Percentiles rank a stretch among this genome's conserved stretches.
These are phyloP conservation scores for Crotalus tigris DNA, from an alignment of 2,113 vertebrate species.

Conservation along the genomic window DNA sequence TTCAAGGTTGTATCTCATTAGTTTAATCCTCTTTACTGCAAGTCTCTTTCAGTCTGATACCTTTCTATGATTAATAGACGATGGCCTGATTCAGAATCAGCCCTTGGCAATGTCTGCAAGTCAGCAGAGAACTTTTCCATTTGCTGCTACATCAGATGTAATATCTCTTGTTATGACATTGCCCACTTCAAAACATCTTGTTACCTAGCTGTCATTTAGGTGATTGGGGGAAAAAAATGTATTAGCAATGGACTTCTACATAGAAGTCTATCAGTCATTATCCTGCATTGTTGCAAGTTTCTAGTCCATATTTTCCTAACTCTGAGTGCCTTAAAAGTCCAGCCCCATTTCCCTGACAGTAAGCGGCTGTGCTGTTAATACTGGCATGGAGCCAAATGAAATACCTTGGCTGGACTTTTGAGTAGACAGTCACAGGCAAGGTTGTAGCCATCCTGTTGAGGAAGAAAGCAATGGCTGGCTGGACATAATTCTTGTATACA, in stretches of 20 bases:
- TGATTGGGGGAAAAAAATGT: background rate
- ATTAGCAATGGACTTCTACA: background rate
- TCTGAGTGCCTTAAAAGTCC: background rate
- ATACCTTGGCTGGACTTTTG: background rate
- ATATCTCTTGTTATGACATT: background rate
- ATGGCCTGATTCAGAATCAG: background rate
- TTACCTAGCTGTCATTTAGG: background rate
- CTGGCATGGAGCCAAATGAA: background rate
- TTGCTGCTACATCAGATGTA: background rate
- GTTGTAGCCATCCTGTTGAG: background rate
- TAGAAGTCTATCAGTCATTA: background rate
- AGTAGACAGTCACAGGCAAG: background rate
- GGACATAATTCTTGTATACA: background rate
- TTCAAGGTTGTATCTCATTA: background rate
- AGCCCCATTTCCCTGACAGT: background rate
- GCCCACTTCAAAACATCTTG: background rate
- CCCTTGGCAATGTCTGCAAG: background rate
- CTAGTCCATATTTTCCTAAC: background rate
- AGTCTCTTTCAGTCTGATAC: background rate
- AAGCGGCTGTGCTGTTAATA: background rate
- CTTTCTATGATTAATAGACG: background rate
- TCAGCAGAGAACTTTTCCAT: background rate
- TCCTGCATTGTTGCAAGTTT: background rate
- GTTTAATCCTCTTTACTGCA: background rate
- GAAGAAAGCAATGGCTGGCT: background rate